Evolutionary conservation across 2,113 vertebrate genomes (phyloP).

Genomic region (Gavia stellata): DNA sequence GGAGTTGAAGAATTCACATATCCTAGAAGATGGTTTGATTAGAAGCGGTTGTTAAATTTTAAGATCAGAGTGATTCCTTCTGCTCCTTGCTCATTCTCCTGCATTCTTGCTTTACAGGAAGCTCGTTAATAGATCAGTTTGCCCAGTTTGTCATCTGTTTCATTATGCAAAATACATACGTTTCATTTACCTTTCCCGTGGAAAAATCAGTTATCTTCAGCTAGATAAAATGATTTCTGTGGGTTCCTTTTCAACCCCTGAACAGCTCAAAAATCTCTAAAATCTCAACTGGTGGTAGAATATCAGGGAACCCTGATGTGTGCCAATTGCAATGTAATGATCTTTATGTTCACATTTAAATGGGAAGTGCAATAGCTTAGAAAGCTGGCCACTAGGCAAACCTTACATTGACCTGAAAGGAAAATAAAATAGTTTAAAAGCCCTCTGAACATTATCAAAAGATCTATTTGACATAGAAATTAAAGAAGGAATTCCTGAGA

Average conservation of each 20-base stretch:
- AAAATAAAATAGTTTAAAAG: constrained; percentile 62
- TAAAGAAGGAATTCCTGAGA: constrained; percentile 57
- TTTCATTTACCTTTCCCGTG: constrained; percentile 75
- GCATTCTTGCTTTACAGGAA: constrained; percentile 69
- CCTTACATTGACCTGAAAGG: constrained; percentile 66
- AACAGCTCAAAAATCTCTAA: constrained; percentile 68
- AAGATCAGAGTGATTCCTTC: constrained; percentile 73
- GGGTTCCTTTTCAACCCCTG: constrained; percentile 70
- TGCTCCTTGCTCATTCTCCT: constrained; percentile 37
- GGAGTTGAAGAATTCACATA: constrained; percentile 39
- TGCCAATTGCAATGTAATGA: constrained; percentile 75
- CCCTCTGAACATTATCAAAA: constrained; percentile 71
- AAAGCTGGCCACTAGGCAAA: constrained; percentile 72
- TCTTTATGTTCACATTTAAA: constrained; percentile 73
- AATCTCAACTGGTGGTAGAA: constrained; percentile 77
- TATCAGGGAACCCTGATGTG: constrained; percentile 66
- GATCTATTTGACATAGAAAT: constrained; percentile 59
- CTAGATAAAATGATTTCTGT: constrained; percentile 74
- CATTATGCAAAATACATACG: constrained; percentile 78
- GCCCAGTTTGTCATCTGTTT: constrained; percentile 77
- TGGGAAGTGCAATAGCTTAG: constrained; percentile 56
- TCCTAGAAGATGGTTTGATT: constrained; percentile 68
- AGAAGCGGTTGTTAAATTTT: constrained; percentile 69
- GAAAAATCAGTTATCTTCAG: constrained; percentile 67
- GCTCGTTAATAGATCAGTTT: constrained; percentile 73